These are phyloP conservation scores for Drosophila triauraria DNA, from an alignment of 1,140 invertebrate genomes.

Conservation along the genomic window DNA sequence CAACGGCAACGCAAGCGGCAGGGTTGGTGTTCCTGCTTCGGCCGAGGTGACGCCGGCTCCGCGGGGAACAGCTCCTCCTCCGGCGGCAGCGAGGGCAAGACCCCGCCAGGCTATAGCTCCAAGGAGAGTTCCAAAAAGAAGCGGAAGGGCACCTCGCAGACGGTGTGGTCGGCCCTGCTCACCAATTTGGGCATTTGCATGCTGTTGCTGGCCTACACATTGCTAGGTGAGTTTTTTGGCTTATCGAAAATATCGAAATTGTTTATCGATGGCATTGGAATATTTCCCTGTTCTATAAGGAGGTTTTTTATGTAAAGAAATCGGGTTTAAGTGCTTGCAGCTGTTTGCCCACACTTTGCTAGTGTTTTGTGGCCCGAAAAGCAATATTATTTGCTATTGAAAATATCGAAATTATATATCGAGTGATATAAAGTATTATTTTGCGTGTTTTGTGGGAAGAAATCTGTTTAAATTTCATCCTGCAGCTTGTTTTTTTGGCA, in stretches of 20 bases:
- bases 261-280: not conserved
- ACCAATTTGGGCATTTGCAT: slow-evolving; percentile 95
- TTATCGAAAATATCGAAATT: not conserved
- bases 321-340: not conserved
- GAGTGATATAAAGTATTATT: not conserved
- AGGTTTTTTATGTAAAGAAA: not conserved
- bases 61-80: slow-evolving; percentile 11
- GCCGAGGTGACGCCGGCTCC: not conserved
- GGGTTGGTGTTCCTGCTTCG: slow-evolving; percentile 76
- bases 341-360: not conserved
- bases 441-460: not conserved
- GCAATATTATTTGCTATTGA: not conserved
- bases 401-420: not conserved
- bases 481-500: not conserved
- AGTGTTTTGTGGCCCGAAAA: not conserved
- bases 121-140: slow-evolving; percentile 70
- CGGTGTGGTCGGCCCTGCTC: slow-evolving; percentile 88
- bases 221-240: slow-evolving; percentile 87
- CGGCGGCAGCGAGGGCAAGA: slow-evolving; percentile 39
- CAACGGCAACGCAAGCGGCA: slow-evolving; percentile 44
- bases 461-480: not conserved
- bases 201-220: slow-evolving; percentile 94
- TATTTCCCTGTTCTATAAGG: rapidly evolving
- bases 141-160: slow-evolving; percentile 71
- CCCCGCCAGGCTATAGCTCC: slow-evolving; percentile 57